Evolutionary conservation across 2,888 invertebrate genomes (phyloP), one percentile per base, ranked within the genome.

Genomic region (Helleia helle): DNA sequence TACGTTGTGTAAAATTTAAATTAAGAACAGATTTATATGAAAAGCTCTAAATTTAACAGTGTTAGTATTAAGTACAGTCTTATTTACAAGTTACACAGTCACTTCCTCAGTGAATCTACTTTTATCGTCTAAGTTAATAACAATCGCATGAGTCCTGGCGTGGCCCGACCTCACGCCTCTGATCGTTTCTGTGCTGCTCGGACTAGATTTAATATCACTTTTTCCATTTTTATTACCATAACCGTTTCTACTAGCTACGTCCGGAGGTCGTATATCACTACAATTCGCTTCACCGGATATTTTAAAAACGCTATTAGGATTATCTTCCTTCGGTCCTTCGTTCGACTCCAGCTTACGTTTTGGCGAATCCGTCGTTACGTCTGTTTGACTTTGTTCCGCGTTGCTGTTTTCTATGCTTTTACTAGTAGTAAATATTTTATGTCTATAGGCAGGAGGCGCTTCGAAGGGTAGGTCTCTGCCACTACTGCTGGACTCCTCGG

Each of bases 81-180:
- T 63, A 38, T 47, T 12, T 34, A 31, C 31, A 17, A 31, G 51
- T 46, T 41, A 43, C 25, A 93, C 93, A 37, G 92, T 93, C 49
- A 93, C 92, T 71, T 93, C 93, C 70, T 93, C 93, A 30, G 92
- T 92, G 70, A 92, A 93, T 56, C 92, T 87, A 68, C 90, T 92
- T 61, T 92, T 92, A 71, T 93, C 93, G 62, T 93, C 92, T 56
- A 93, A 76, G 71, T 93, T 93, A 51, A 93, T 91, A 54, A 93
- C 90, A 58, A 93, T 91, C n/a, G 91, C 90, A 58, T 91, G 91
- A 47, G 91, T 91, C 59, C 89, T 85, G 8, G 91, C 90, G 56
- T 91, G 91, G 0, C 91, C 91, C 5, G 91, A 90, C 29, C 76
- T 60, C 1, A 83, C 74, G 42, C 75, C 77, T 47, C 62, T 66